A percentile compares a stretch with the other conserved stretches of the same genome.
Evolutionary conservation across 2,113 vertebrate genomes (phyloP).

Genomic region (Panurus biarmicus): DNA sequence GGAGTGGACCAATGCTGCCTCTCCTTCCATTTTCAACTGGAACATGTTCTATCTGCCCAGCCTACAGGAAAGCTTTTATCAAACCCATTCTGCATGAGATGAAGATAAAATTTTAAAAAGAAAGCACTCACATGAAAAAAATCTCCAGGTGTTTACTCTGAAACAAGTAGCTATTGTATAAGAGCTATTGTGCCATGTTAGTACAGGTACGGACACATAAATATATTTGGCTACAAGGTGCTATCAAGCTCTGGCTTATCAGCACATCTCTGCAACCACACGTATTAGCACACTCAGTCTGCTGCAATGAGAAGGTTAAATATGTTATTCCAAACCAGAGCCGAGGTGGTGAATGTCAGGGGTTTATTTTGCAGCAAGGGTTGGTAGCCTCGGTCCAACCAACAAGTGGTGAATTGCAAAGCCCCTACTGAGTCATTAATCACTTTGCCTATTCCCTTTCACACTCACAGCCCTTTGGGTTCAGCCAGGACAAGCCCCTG

Average conservation of each 20-base stretch:
- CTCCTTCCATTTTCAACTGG: not conserved
- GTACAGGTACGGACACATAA: not conserved
- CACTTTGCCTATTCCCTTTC: not conserved
- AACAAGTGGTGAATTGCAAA: not conserved
- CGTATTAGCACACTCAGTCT: not conserved
- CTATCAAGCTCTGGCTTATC: not conserved
- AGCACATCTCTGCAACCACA: slow-evolving; percentile 8
- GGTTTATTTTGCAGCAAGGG: not conserved
- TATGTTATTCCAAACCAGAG: not conserved
- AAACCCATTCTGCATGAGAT: not conserved
- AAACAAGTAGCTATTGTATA: slow-evolving; percentile 15
- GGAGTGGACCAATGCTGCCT: not conserved
- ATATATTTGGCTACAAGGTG: not conserved
- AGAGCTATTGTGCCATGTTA: slow-evolving; percentile 15
- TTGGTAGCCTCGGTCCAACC: not conserved
- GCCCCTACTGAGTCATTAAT: not conserved
- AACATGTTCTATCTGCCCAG: not conserved
- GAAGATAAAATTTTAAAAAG: slow-evolving; percentile 22
- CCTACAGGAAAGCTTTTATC: slow-evolving; percentile 25
- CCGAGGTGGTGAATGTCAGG: not conserved
- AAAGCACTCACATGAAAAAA: not conserved
- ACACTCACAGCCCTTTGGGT: not conserved
- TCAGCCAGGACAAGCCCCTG: not conserved
- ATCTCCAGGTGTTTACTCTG: slow-evolving; percentile 4
- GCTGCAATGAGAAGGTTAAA: not conserved